Conservation (phyloP, 2,888 invertebrate genomes). For the Drosophila nigritarsus region DNA sequence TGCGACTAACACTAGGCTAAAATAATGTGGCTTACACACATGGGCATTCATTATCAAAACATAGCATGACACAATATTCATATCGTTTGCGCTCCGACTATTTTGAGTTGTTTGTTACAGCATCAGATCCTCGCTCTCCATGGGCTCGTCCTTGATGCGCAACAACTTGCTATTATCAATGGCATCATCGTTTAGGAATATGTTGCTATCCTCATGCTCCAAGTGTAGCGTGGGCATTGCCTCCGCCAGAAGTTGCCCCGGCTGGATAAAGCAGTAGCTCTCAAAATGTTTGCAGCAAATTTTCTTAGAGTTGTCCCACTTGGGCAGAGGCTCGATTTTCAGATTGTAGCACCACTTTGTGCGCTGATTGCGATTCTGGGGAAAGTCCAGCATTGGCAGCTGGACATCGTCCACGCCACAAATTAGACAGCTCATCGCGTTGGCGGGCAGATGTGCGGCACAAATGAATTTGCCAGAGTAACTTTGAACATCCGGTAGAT, state of each 20-base stretch:
- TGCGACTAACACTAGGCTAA: conserved; percentile 34
- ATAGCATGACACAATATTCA: conserved; percentile 32
- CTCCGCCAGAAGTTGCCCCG: conserved; percentile 64
- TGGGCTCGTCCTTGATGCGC: conserved; percentile 65
- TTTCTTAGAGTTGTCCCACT: conserved; percentile 63
- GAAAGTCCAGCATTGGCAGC: conserved; percentile 63
- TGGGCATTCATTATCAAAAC: conserved; percentile 24
- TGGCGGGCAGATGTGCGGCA: conserved; percentile 53
- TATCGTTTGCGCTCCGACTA: conserved; percentile 6
- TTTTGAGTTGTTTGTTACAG: conserved; percentile 45
- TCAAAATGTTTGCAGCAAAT: conserved; percentile 78
- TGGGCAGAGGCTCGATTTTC: conserved; percentile 63
- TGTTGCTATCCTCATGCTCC: conserved; percentile 71
- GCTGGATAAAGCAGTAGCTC: conserved; percentile 54
- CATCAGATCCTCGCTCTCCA: conserved; percentile 60
- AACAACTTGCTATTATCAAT: conserved; percentile 35
- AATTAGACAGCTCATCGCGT: conserved; percentile 53
- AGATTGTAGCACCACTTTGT: conserved; percentile 74
- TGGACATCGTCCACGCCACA: conserved; percentile 50
- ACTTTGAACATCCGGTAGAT: conserved; percentile 40
- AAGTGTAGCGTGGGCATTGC: conserved; percentile 79
- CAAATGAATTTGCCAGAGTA: conserved; percentile 54
- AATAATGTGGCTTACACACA: conserved; percentile 49
- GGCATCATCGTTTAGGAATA: conserved; percentile 67
- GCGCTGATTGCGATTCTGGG: conserved; percentile 64